Percentiles rank a stretch among this genome's conserved stretches.
phyloP scores from a whole-genome alignment of 2,888 invertebrate species.

The Brachyopa scutellaris region DNA sequence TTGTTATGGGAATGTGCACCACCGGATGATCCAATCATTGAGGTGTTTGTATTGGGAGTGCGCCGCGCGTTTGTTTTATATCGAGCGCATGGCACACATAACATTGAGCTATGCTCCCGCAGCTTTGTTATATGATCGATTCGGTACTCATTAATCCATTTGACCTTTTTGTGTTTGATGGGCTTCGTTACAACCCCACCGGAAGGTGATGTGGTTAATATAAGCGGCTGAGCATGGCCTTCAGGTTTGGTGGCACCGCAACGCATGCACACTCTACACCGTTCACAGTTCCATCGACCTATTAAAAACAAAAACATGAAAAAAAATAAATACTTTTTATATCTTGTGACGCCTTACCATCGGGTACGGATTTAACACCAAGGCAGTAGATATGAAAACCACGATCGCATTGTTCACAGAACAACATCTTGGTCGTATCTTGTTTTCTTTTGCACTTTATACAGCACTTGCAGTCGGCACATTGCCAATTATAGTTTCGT shows the following conservation, averaged over 20 bases:
- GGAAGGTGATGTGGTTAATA: slow-evolving; percentile 71
- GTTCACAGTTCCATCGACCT: slow-evolving; percentile 93
- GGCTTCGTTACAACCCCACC: slow-evolving; percentile 73
- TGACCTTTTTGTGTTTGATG: slow-evolving; percentile 78
- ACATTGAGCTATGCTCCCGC: slow-evolving; percentile 82
- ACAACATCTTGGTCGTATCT: slow-evolving; percentile 95
- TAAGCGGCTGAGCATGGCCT: slow-evolving; percentile 78
- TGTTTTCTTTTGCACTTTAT: slow-evolving; percentile 90
- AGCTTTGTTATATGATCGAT: slow-evolving; percentile 80
- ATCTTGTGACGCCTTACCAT: too few species aligned
- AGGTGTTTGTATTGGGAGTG: slow-evolving; percentile 35
- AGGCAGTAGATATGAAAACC: slow-evolving; percentile 97
- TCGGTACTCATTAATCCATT: slow-evolving; percentile 81
- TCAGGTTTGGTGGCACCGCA: slow-evolving; percentile 84
- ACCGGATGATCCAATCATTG: slow-evolving; percentile 30
- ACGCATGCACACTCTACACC: slow-evolving; percentile 88
- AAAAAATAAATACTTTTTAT: too few species aligned
- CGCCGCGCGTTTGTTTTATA: slow-evolving; percentile 76
- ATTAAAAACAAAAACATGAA: slow-evolving; percentile 36
- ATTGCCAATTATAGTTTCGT: slow-evolving; percentile 95
- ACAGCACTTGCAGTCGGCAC: slow-evolving; percentile 96
- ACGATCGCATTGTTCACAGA: slow-evolving; percentile 96
- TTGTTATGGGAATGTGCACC: slow-evolving; percentile 48
- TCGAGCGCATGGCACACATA: slow-evolving; percentile 84
- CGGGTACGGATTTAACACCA: slow-evolving; percentile 89